Percentiles rank a stretch among this genome's conserved stretches.
phyloP scores from a whole-genome alignment of 2,797 vertebrate species.

The Muraenolepis orangiensis region DNA sequence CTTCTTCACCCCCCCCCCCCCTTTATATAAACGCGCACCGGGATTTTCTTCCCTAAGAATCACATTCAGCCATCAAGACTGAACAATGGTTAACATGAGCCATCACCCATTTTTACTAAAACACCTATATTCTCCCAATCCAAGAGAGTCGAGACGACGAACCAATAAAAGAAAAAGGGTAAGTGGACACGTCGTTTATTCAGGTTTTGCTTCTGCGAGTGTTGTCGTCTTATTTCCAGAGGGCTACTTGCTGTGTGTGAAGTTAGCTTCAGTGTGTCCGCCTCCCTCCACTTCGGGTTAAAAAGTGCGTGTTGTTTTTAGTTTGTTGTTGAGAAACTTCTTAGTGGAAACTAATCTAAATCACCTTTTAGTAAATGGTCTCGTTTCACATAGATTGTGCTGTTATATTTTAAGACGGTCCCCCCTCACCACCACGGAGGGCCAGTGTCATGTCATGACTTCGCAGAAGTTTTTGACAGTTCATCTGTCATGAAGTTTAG shows the following conservation, averaged over 20 bases:
- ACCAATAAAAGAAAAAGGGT: constrained; percentile 83
- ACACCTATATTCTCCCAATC: constrained; percentile 75
- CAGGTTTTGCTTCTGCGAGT: not conserved
- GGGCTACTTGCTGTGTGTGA: constrained; percentile 11
- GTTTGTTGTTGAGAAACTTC: not conserved
- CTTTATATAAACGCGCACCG: constrained; percentile 77
- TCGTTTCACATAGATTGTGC: too few species aligned
- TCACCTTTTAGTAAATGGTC: too few species aligned
- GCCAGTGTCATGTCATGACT: not conserved
- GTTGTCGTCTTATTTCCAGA: not conserved
- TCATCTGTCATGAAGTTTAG: not conserved
- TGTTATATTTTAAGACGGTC: not conserved
- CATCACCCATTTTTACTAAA: constrained; percentile 79
- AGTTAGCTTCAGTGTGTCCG: not conserved
- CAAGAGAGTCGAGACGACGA: constrained; percentile 79
- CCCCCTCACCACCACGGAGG: not conserved
- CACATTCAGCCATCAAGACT: constrained; percentile 80
- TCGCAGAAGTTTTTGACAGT: constrained; percentile 29
- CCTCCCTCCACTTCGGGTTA: constrained; percentile 34
- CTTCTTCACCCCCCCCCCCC: constrained; percentile 52
- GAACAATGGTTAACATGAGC: constrained; percentile 88
- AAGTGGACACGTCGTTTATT: constrained; percentile 44
- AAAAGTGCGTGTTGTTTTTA: constrained; percentile 45
- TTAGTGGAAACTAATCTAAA: too few species aligned
- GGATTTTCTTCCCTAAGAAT: constrained; percentile 83